Evolutionary conservation across 2,113 vertebrate genomes (phyloP).

Genomic region (Merops nubicus): DNA sequence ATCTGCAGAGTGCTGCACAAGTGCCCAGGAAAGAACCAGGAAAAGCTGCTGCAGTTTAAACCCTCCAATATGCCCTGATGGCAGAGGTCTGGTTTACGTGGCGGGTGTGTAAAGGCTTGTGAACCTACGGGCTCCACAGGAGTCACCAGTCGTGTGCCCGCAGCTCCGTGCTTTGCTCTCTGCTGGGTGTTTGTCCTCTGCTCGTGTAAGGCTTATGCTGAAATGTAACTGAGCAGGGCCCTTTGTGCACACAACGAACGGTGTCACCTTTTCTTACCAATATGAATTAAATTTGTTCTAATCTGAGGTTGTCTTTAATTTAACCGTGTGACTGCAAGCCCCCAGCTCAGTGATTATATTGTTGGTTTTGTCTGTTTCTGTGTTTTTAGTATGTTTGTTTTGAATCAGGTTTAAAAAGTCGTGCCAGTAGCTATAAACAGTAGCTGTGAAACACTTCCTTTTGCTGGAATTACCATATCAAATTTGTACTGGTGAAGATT

Average conservation of each 20-base stretch:
- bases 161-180: not conserved
- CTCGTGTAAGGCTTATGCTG: fast-evolving
- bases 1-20: not conserved
- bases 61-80: not conserved
- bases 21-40: not conserved
- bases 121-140: not conserved
- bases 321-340: too few relatives aligned
- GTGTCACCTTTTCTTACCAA: not conserved
- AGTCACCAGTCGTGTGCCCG: too few relatives aligned
- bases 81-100: fast-evolving
- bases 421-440: not conserved
- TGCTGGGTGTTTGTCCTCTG: not conserved
- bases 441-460: not conserved
- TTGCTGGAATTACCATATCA: not conserved
- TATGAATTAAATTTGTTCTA: not conserved
- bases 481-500: not conserved
- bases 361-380: not conserved
- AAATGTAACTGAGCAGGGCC: not conserved
- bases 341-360: not conserved
- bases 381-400: not conserved
- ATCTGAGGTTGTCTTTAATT: not conserved
- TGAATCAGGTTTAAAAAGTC: not conserved
- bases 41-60: not conserved
- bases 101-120: not conserved
- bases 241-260: not conserved